A percentile compares a stretch with the other conserved stretches of the same genome.
Conservation (phyloP, 2,113 vertebrate species). For the Platycercus adscitus region DNA sequence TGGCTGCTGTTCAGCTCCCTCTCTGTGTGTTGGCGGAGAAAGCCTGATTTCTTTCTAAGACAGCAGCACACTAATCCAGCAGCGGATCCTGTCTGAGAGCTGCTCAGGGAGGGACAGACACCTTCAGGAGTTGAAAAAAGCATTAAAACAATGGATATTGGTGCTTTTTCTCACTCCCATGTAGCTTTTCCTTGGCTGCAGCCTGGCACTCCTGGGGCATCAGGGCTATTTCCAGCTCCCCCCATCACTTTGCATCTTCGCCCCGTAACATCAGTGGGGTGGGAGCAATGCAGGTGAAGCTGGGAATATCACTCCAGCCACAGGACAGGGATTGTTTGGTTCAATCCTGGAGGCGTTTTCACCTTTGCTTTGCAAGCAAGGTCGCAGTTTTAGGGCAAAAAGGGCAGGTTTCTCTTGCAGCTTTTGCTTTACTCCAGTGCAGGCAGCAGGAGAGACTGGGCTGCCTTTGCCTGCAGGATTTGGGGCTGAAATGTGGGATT, state of each 20-base stretch:
- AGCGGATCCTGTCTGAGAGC: not conserved
- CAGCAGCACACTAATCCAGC: not conserved
- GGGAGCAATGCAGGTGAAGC: not conserved
- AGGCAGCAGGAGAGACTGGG: not conserved
- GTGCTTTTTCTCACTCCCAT: not conserved
- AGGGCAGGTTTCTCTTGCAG: not conserved
- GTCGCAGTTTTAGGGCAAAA: not conserved
- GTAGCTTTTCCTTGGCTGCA: not conserved
- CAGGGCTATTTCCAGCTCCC: not conserved
- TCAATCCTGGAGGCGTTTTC: not conserved
- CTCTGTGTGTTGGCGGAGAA: not conserved
- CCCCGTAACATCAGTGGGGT: not conserved
- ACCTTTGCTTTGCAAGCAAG: not conserved
- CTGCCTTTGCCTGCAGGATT: not conserved
- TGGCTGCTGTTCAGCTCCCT: constrained; percentile 8
- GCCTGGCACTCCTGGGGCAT: not conserved
- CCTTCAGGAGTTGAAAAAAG: not conserved
- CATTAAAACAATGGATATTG: not conserved
- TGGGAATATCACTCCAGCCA: not conserved
- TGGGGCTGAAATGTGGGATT: constrained; percentile 32
- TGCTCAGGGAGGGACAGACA: not conserved
- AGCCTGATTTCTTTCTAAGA: not conserved
- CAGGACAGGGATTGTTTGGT: not conserved
- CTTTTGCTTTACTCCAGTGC: accelerated
- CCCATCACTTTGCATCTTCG: not conserved